Percentiles rank a stretch among this genome's conserved stretches.
Conservation (phyloP, 2,113 vertebrate species). For the Apistogramma diplotaenia region DNA sequence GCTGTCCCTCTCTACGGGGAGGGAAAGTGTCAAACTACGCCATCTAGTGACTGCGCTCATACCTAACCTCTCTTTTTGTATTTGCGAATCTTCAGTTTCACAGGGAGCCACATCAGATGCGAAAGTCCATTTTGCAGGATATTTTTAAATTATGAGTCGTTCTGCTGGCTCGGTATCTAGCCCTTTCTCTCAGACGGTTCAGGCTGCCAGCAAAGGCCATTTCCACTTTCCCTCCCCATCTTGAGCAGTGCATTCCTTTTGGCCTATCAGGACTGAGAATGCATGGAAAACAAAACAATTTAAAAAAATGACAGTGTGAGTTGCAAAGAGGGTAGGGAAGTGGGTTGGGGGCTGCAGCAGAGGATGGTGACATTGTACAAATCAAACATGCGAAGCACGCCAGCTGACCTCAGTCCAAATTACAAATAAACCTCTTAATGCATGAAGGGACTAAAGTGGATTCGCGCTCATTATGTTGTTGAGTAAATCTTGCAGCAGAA, state of each 20-base stretch:
- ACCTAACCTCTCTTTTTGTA: background rate
- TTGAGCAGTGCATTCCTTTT: constrained; percentile 49
- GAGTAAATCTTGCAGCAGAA: background rate
- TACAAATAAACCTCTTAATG: background rate
- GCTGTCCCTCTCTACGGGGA: constrained; percentile 27
- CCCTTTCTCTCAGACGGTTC: background rate
- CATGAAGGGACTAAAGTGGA: background rate
- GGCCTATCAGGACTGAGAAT: constrained; percentile 56
- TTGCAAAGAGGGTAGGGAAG: background rate
- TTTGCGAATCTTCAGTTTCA: background rate
- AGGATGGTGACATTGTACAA: background rate
- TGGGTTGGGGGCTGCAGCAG: background rate
- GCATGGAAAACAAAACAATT: constrained; percentile 16
- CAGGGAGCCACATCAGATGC: background rate
- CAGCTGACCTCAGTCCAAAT: background rate
- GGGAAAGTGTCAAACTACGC: constrained; percentile 7
- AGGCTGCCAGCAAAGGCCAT: background rate
- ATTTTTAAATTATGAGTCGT: no score
- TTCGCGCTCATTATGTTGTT: background rate
- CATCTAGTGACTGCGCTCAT: constrained; percentile 8
- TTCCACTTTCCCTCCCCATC: constrained; percentile 25
- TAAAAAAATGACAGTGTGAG: constrained; percentile 1
- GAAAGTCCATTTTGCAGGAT: background rate
- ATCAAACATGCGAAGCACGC: background rate
- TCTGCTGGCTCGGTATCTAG: background rate